Evolutionary conservation across 2,888 invertebrate species (phyloP).

Genomic region (Meteorus colon): DNA sequence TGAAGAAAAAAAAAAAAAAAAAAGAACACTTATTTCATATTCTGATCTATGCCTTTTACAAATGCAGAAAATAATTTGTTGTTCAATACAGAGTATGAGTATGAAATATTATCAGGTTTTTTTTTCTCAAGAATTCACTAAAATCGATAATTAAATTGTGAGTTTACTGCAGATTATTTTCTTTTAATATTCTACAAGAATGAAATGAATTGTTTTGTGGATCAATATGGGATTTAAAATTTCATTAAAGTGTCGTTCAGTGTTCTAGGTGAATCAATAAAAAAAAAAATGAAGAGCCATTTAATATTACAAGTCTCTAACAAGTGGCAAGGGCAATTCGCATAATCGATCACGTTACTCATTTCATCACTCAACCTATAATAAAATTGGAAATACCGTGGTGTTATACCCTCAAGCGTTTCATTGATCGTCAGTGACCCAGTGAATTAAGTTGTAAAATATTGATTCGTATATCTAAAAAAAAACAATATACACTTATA

Average conservation of each 20-base stretch:
- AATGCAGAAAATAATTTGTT: neutral
- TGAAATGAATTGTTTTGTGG: no score
- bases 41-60: conserved; percentile 14
- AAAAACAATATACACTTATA: conserved; percentile 6
- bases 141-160: neutral
- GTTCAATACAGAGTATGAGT: neutral
- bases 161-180: neutral
- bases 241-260: no score
- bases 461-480: neutral
- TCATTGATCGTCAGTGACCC: conserved; percentile 16
- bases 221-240: no score
- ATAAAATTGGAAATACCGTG: neutral
- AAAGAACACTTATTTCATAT: conserved; percentile 16
- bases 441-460: conserved; percentile 16
- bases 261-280: neutral
- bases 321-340: conserved; percentile 11
- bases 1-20: neutral
- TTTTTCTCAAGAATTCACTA: neutral
- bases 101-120: neutral
- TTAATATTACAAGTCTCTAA: conserved; percentile 9
- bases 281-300: neutral
- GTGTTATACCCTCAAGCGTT: neutral
- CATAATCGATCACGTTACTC: conserved; percentile 2
- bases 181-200: neutral
- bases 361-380: neutral